Percentiles rank a stretch among this genome's conserved stretches.
Conservation (phyloP, 2,797 vertebrate species). For the Aldrovandia affinis region DNA sequence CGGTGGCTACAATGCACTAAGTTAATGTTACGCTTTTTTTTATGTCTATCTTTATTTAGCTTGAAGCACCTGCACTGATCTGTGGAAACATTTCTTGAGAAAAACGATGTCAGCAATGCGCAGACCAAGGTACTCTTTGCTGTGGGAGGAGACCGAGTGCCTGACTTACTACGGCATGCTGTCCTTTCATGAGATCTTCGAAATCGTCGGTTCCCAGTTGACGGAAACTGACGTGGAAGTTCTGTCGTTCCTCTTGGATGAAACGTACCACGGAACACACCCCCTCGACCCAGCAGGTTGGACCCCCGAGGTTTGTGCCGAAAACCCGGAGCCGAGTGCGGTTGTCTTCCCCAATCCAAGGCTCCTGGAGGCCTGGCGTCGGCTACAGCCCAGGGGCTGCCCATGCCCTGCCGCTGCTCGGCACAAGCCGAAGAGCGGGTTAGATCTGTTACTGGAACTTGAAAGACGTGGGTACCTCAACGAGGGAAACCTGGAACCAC, state of each 20-base stretch:
- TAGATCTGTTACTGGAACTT: slow-evolving; percentile 82
- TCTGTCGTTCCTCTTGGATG: slow-evolving; percentile 85
- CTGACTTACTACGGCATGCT: slow-evolving; percentile 87
- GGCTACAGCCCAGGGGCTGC: slow-evolving; percentile 50
- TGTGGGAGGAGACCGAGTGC: slow-evolving; percentile 88
- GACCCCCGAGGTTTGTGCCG: slow-evolving; percentile 62
- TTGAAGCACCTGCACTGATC: slow-evolving; percentile 22
- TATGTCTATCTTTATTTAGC: slow-evolving; percentile 19
- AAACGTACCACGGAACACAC: slow-evolving; percentile 71
- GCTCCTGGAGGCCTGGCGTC: slow-evolving; percentile 72
- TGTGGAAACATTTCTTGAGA: slow-evolving; percentile 29
- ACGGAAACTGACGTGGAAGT: slow-evolving; percentile 83
- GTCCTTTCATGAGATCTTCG: slow-evolving; percentile 86
- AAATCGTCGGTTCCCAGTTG: slow-evolving; percentile 87
- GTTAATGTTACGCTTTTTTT: neutral
- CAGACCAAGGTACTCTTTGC: slow-evolving; percentile 59
- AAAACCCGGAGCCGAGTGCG: slow-evolving; percentile 43
- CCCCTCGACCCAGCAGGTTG: slow-evolving; percentile 77
- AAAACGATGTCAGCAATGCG: slow-evolving; percentile 63
- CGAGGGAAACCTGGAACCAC: slow-evolving; percentile 80
- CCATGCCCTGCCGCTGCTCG: slow-evolving; percentile 46
- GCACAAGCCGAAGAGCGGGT: slow-evolving; percentile 74
- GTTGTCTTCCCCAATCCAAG: slow-evolving; percentile 58
- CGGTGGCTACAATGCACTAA: neutral
- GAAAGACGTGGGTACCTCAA: slow-evolving; percentile 81